A percentile compares a stretch with the other conserved stretches of the same genome.
phyloP scores from a whole-genome alignment of 2,888 invertebrate genomes.

The Idaea dimidiata region DNA sequence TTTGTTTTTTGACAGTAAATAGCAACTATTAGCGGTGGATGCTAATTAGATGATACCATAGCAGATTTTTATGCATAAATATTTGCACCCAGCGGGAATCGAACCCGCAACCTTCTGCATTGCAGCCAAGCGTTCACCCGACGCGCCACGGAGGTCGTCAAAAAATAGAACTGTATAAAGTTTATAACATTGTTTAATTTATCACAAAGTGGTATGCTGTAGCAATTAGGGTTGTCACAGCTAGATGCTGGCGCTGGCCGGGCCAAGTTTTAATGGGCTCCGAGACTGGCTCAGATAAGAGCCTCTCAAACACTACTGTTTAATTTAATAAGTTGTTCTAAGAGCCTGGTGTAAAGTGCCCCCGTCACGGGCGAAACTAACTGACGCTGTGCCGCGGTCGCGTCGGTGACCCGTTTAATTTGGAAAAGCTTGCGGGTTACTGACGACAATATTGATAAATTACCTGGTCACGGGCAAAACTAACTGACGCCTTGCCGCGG shows the following conservation, averaged over 20 bases:
- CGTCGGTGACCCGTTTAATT: too few relatives aligned
- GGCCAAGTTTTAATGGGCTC: slow-evolving; percentile 56
- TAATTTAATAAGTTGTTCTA: slow-evolving; percentile 46
- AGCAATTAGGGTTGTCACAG: slow-evolving; percentile 58
- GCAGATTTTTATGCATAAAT: too few relatives aligned
- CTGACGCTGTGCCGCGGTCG: neutral
- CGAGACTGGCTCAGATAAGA: slow-evolving; percentile 45
- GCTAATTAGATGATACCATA: too few relatives aligned
- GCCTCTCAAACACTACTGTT: slow-evolving; percentile 45
- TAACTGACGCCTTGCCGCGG: too few relatives aligned
- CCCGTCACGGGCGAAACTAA: neutral
- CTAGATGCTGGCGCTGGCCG: slow-evolving; percentile 36
- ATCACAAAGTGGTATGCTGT: slow-evolving; percentile 43
- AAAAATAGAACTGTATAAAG: slow-evolving; percentile 6
- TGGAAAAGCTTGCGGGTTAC: neutral
- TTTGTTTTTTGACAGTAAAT: too few relatives aligned
- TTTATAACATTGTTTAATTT: slow-evolving; percentile 43
- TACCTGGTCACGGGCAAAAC: too few relatives aligned
- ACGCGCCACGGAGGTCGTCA: too few relatives aligned
- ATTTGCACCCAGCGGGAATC: too few relatives aligned
- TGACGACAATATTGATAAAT: neutral
- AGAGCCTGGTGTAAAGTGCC: neutral
- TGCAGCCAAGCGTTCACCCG: too few relatives aligned
- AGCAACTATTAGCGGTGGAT: too few relatives aligned
- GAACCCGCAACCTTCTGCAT: too few relatives aligned